Base-by-base conservation (phyloP, 2,797 vertebrate species). In the Chelidonichthys spinosus region DNA sequence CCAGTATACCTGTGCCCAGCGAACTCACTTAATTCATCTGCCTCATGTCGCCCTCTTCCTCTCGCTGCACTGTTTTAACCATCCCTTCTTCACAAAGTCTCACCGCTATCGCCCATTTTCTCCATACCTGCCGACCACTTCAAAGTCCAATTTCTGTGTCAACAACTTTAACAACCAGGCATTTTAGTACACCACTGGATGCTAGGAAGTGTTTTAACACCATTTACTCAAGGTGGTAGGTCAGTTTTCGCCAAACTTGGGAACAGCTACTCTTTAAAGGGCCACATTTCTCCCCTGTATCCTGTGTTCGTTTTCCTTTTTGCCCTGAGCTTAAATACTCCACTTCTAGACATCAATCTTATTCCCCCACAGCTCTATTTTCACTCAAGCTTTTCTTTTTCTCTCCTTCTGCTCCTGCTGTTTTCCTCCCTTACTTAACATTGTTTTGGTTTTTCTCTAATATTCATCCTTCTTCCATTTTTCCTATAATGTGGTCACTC, bases 141-240 rank as follows among this genome's bases (percentile, higher is more conserved):
- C 50, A 85, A 80, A 82, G 68, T 79, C 72, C 56, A 77, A 76
- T 82, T 79, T 68, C 47, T 25, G 14, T 60, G 53, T 78, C 74
- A 68, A 76, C 59, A 76, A 74, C 63, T 65, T 82, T 63, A 78
- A 54, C 62, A 85, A 87, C 81, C 65, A 44, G 59, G 39, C 62
- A 32, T 86, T 67, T 81, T 63, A 59, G 62, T 42, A 53, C 61
- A 72, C 50, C 55, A 72, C 67, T 66, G 63, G 59, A 74, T 77
- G 79, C 56, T 25, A 58, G 47, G 66, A 52, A 55, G 43, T 76
- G 14, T 78, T 88, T 74, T 59, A 81, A 78, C 68, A 76, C 61
- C 44, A 61, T 77, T 90, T 79, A 72, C 54, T 59, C n/a, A 66
- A 25, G 49, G 52, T 78, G 63, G 64, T 52, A 81, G 54, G 54